Conservation (phyloP, 2,797 vertebrate genomes). For the Catharus ustulatus region DNA sequence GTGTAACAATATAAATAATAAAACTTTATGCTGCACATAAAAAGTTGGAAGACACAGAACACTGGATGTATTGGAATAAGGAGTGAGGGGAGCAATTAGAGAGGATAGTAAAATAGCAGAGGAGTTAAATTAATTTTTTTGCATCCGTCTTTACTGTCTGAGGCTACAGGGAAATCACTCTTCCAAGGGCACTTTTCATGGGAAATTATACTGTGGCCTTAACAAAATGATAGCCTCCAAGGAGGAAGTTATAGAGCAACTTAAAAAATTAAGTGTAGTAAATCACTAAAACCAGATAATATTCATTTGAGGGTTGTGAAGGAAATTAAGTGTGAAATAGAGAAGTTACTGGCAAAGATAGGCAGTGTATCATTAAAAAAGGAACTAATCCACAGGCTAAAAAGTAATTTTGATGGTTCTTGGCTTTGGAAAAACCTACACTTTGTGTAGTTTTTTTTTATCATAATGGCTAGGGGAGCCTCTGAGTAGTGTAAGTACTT, state of each 20-base stretch:
- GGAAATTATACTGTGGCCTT: conserved; percentile 45
- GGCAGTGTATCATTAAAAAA: not conserved
- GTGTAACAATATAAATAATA: not conserved
- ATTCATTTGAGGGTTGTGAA: conserved; percentile 32
- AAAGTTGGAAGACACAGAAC: not conserved
- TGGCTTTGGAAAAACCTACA: not conserved
- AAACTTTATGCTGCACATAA: not conserved
- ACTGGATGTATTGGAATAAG: not conserved
- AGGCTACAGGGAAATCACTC: conserved; percentile 18
- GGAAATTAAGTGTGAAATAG: conserved; percentile 69
- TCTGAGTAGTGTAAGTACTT: not conserved
- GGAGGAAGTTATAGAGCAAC: conserved; percentile 39
- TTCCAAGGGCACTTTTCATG: conserved; percentile 47
- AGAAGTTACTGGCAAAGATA: conserved; percentile 25
- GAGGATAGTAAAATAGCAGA: not conserved
- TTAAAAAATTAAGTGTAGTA: conserved; percentile 53
- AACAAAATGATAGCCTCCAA: conserved; percentile 33
- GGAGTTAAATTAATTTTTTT: conserved; percentile 53
- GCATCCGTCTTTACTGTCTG: not conserved
- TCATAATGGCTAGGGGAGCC: not conserved
- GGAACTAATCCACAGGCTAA: not conserved
- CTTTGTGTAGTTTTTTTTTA: not conserved
- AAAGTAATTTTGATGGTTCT: not conserved
- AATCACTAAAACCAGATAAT: conserved; percentile 55
- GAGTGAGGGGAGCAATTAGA: not conserved